Evolutionary conservation across 2,888 invertebrate genomes (phyloP), one percentile per base, ranked within the genome.

Genomic region (Periphyllus acericola): DNA sequence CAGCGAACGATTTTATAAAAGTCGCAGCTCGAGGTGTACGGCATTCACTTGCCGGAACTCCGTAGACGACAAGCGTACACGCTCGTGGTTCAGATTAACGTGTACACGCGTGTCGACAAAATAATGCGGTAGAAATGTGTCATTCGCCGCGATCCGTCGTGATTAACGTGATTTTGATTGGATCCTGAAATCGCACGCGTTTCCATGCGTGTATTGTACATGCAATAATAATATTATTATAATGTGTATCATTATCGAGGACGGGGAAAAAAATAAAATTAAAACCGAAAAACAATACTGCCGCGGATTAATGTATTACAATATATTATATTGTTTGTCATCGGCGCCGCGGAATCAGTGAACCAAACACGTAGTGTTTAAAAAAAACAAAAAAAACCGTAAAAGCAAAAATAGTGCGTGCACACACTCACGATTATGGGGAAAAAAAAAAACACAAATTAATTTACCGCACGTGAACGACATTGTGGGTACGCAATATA

Each of bases 111-210:
- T 68, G 68, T 68, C 9, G 29, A 68, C 68, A 29, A 68, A 68
- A 68, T 68, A 68, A 68, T 29, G 29, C 29, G 68, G 29, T 68
- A 68, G 29, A 68, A 68, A 29, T 11, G 68, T 68, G 68, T 29
- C 68, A 29, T 68, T 68, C 29, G 68, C n/a, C 25, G 0, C 29
- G 79, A 60, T 60, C 74, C 3, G 14, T 21, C 29, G 55, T 83
- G 72, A 83, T 83, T 52, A 74, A 83, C 83, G 83, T 32, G 83
- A 74, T 36, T 55, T 36, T 74, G 34, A 55, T 72, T 55, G 14
- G 34, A 72, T 74, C 25, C 68, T 46, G n/a, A 68, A 46, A 29
- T 68, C 68, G 14, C 68, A 1, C 6, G 25, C 21, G 66, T 21
- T n/a, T n/a, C 25, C 6, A 66, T 25, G 6, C 66, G 66, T 8